Conservation (phyloP, 2,888 invertebrate genomes). For the Andrena bicolor region DNA sequence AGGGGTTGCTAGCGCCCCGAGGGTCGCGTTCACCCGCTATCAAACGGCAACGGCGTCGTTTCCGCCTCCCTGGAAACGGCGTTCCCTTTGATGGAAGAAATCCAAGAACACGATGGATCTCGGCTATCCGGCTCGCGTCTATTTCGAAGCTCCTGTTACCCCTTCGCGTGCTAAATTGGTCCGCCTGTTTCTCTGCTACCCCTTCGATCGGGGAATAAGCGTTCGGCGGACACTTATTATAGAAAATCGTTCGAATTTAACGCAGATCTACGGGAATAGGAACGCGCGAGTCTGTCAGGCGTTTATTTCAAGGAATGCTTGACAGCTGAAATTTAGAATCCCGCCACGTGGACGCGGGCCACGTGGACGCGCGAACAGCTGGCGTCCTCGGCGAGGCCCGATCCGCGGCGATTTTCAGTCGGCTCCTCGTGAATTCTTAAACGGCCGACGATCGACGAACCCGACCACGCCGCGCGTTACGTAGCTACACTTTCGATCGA, state of each 20-base stretch:
- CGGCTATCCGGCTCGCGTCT: not conserved
- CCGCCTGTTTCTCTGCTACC: no score
- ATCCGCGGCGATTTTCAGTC: slow-evolving; percentile 28
- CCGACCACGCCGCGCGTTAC: slow-evolving; percentile 56
- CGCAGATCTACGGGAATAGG: not conserved
- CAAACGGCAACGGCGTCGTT: slow-evolving; percentile 36
- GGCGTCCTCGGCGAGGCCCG: slow-evolving; percentile 9
- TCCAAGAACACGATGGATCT: not conserved
- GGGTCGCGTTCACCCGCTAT: slow-evolving; percentile 28
- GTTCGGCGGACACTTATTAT: no score
- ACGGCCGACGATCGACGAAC: slow-evolving; percentile 64
- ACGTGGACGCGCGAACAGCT: slow-evolving; percentile 42
- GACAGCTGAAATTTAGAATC: slow-evolving; percentile 17
- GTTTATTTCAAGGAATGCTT: not conserved
- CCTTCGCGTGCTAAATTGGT: not conserved
- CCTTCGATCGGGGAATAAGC: no score
- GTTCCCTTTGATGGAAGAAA: slow-evolving; percentile 2
- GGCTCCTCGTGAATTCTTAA: slow-evolving; percentile 59
- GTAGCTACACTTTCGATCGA: slow-evolving; percentile 64
- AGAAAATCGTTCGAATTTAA: not conserved
- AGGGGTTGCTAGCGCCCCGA: slow-evolving; percentile 27
- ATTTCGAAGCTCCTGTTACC: not conserved
- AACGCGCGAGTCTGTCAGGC: not conserved
- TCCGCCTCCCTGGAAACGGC: slow-evolving; percentile 21
- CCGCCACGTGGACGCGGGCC: slow-evolving; percentile 40